Evolutionary conservation across 2,113 vertebrate genomes (phyloP).

Genomic region (Thalassarche chlororhynchos): DNA sequence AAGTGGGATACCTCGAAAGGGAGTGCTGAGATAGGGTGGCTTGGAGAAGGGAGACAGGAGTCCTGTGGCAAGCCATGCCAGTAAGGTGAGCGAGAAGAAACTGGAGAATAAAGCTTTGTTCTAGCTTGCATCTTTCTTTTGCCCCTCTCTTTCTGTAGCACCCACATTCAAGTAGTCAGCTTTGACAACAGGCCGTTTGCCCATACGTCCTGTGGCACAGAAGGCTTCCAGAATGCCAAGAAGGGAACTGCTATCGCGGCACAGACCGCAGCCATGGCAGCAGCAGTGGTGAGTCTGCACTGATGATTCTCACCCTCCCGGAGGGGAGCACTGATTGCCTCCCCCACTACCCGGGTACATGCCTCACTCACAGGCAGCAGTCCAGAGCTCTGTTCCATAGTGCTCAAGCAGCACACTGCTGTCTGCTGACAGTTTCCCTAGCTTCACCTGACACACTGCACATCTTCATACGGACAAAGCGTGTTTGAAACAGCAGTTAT

Average conservation of each 20-base stretch:
- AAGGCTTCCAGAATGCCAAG: slow-evolving; percentile 92
- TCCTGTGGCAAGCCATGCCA: accelerated
- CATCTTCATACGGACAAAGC: background rate
- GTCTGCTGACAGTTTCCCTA: background rate
- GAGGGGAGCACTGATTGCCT: background rate
- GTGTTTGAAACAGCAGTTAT: background rate
- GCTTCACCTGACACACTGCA: background rate
- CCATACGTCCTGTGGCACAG: slow-evolving; percentile 87
- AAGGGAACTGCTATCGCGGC: slow-evolving; percentile 90
- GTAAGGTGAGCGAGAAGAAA: background rate
- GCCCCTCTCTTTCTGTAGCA: slow-evolving; percentile 70
- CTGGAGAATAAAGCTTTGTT: background rate
- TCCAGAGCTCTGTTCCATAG: background rate
- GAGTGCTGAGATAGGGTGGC: background rate
- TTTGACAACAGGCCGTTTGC: slow-evolving; percentile 72
- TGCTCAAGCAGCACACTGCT: accelerated
- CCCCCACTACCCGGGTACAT: accelerated
- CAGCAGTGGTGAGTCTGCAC: slow-evolving; percentile 79
- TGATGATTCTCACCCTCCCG: accelerated
- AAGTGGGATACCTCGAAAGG: background rate
- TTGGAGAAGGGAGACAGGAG: background rate
- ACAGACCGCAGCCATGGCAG: slow-evolving; percentile 88
- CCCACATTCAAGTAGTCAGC: slow-evolving; percentile 88
- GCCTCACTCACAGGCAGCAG: background rate
- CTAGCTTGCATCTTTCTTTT: background rate